These are phyloP conservation scores for Dilophus febrilis DNA, from an alignment of 2,888 invertebrate species.

Conservation along the genomic window DNA sequence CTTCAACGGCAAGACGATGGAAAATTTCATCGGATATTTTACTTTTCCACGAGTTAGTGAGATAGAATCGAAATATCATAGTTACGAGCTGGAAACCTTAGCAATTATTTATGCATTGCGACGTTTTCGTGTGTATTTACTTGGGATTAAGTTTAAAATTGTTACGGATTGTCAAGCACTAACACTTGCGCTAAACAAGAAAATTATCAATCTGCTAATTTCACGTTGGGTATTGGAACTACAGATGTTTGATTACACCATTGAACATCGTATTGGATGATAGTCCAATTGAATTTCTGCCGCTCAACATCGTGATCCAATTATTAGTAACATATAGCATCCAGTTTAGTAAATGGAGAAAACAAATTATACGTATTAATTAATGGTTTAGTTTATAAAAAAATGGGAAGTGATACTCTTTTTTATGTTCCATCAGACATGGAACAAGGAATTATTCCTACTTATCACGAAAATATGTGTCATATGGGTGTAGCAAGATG, in stretches of 20 bases:
- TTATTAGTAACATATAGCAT: too few relatives aligned
- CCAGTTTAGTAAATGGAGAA: too few relatives aligned
- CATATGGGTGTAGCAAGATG: too few relatives aligned
- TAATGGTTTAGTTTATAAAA: background rate
- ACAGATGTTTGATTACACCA: constrained; percentile 10
- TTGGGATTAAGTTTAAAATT: constrained; percentile 14
- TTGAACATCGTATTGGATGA: constrained; percentile 14
- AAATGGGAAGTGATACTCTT: too few relatives aligned
- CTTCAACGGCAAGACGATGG: constrained; percentile 11
- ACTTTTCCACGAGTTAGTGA: constrained; percentile 16
- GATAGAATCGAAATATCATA: constrained; percentile 12
- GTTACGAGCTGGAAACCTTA: too few relatives aligned
- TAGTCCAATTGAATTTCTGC: too few relatives aligned
- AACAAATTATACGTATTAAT: too few relatives aligned
- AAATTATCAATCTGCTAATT: constrained; percentile 13
- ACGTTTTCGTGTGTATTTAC: constrained; percentile 13
- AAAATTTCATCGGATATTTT: constrained; percentile 16
- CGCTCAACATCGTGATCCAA: too few relatives aligned
- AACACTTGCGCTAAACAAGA: too few relatives aligned
- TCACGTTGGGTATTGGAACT: constrained; percentile 12
- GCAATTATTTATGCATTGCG: too few relatives aligned
- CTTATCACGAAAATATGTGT: too few relatives aligned
- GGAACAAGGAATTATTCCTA: background rate
- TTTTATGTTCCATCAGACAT: background rate
- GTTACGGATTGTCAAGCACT: too few relatives aligned